Evolutionary conservation across 2,888 invertebrate genomes (phyloP).

Genomic region (Aphidius colemani): DNA sequence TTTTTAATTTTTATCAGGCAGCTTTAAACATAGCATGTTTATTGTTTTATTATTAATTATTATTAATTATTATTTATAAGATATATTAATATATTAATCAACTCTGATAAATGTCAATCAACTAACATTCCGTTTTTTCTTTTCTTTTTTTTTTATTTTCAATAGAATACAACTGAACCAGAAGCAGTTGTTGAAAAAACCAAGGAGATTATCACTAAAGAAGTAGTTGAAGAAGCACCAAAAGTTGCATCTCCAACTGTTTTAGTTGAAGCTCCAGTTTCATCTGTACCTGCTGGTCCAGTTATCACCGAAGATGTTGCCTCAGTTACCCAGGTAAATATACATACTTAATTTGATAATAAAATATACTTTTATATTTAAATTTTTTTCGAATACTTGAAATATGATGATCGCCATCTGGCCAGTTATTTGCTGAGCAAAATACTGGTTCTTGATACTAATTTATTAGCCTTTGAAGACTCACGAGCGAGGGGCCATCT

Average conservation of each 20-base stretch:
- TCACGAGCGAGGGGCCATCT: conserved; percentile 59
- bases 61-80: background rate
- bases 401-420: conserved; percentile 55
- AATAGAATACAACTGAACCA: conserved; percentile 47
- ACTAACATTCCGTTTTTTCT: conserved; percentile 14
- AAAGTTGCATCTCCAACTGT: conserved; percentile 50
- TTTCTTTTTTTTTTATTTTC: conserved; percentile 19
- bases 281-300: conserved; percentile 47
- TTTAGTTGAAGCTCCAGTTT: conserved; percentile 44
- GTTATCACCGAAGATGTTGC: conserved; percentile 58
- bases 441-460: conserved; percentile 44
- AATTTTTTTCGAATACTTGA: conserved; percentile 8
- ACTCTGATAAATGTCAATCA: background rate
- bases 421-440: conserved; percentile 44
- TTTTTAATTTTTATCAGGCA: conserved; percentile 10
- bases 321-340: conserved; percentile 54
- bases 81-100: background rate
- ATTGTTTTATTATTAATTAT: background rate
- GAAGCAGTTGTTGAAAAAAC: conserved; percentile 49
- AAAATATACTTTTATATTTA: no score
- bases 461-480: conserved; percentile 46
- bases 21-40: conserved; percentile 22
- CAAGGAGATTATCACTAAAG: conserved; percentile 46
- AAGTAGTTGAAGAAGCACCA: conserved; percentile 48
- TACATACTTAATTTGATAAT: background rate